Evolutionary conservation across 2,888 invertebrate species (phyloP), one percentile per base, ranked within the genome.

Genomic region (Hololepta plana): DNA sequence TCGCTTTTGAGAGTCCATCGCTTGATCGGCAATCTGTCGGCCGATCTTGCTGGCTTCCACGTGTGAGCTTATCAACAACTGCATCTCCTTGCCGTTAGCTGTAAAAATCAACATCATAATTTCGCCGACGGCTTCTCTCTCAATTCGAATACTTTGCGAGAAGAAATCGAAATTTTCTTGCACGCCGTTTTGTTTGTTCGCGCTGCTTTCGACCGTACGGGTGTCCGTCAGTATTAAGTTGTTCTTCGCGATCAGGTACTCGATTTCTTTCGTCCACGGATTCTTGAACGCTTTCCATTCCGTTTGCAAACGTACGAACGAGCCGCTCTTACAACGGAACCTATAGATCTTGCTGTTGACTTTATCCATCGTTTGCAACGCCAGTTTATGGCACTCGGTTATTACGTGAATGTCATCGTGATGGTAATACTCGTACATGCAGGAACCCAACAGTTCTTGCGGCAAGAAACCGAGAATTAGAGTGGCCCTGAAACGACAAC

Each of bases 191-290:
- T 52, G 38, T 32, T 55, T 50, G 24, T 45, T 51, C 2, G 55
- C 58, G 27, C 52, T 59, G 35, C 56, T 61, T 37, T 64, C 63
- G 4, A 57, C 55, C 28, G 53, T 53, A 28, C 57, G 47, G 34
- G 55, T 51, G 39, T 65, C 63, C 24, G 54, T 57, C 37, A 63
- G 70, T 31, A 84, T 64, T 23, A 82, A 64, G 1, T 72, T 74
- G 56, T 90, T 88, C 51, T 81, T 84, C 0, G 87, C 79, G 37
- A 88, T 76, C 35, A 91, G 63, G 47, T 79, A 85, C 46, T 93
- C 91, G 33, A 87, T 73, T 45, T 91, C 91, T 55, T 87, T 87
- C 1, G 90, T 91, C 90, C 90, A 91, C 0, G 93, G 93, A 56
- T 91, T 91, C 42, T 71, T 71, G 51, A 93, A 90, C 0, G 81